Percentiles rank a stretch among this genome's conserved stretches.
These are phyloP conservation scores for Drosophila insularis DNA, from an alignment of 1,140 invertebrate genomes.

Conservation along the genomic window DNA sequence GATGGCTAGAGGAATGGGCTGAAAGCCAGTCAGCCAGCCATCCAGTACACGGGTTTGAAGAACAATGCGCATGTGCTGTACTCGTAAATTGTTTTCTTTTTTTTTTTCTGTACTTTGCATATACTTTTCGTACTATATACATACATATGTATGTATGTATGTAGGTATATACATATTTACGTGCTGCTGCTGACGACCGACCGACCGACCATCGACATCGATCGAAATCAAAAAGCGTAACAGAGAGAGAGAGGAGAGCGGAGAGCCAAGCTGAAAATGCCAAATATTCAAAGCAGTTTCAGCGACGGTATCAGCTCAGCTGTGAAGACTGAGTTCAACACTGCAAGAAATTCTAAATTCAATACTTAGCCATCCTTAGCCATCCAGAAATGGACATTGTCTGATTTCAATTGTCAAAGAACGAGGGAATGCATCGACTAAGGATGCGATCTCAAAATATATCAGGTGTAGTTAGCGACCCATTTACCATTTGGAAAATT, in stretches of 20 bases:
- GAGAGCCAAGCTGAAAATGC: conserved; percentile 63
- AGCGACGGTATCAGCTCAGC: conserved; percentile 53
- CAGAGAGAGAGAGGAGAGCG: conserved; percentile 26
- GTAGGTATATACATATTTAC: neutral
- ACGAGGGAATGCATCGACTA: too few relatives aligned
- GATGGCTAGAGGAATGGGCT: neutral
- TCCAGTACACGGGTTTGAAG: conserved; percentile 18
- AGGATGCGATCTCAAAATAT: too few relatives aligned
- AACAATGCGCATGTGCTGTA: conserved; percentile 72
- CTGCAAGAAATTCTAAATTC: neutral
- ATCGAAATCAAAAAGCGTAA: conserved; percentile 79
- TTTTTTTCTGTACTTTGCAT: conserved; percentile 24
- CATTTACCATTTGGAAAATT: too few relatives aligned
- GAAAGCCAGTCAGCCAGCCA: neutral
- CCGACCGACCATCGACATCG: conserved; percentile 71
- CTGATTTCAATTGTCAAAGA: too few relatives aligned
- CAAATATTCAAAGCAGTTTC: conserved; percentile 58
- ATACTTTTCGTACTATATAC: neutral
- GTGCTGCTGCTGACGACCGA: conserved; percentile 51
- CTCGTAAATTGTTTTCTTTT: conserved; percentile 62
- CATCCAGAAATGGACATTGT: too few relatives aligned
- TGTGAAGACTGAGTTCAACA: conserved; percentile 57
- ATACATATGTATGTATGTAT: neutral
- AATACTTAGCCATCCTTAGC: neutral
- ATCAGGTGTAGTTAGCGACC: too few relatives aligned